A percentile compares a stretch with the other conserved stretches of the same genome.
These are phyloP conservation scores for Monoplex corrugatus DNA, from an alignment of 2,888 invertebrate species.

Conservation along the genomic window DNA sequence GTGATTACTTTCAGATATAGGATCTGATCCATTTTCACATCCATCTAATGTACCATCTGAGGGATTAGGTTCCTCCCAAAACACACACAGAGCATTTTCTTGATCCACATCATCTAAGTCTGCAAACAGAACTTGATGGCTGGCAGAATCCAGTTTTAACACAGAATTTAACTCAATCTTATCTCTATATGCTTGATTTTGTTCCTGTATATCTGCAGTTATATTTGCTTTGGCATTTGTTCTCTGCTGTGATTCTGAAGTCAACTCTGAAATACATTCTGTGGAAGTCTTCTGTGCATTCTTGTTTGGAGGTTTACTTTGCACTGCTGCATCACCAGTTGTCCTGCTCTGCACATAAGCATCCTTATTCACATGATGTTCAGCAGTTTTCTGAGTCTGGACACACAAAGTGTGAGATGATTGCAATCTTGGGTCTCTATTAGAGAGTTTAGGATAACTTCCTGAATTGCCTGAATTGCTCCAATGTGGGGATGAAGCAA, in stretches of 20 bases:
- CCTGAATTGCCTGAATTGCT: not conserved
- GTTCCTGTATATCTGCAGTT: not conserved
- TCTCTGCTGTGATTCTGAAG: not conserved
- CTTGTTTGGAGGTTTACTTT: not conserved
- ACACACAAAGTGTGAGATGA: not conserved
- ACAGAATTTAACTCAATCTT: not conserved
- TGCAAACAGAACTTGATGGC: conserved; percentile 15
- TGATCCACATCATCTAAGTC: conserved; percentile 16
- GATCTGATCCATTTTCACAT: not conserved
- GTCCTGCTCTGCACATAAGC: not conserved
- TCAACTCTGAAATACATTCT: not conserved
- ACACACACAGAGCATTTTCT: conserved; percentile 9
- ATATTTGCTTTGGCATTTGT: not conserved
- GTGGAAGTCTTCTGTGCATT: not conserved
- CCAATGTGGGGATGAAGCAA: not conserved
- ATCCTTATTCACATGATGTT: not conserved
- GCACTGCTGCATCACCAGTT: not conserved
- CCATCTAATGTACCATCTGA: not conserved
- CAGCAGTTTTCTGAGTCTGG: not conserved
- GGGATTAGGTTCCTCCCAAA: not conserved
- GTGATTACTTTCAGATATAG: not conserved
- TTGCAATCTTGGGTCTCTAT: not conserved
- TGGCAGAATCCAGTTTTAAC: not conserved
- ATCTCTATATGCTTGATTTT: too few relatives aligned
- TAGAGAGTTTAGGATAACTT: not conserved